Base-by-base conservation (phyloP, 2,888 invertebrate species). In the Entomobrya multifasciata region DNA sequence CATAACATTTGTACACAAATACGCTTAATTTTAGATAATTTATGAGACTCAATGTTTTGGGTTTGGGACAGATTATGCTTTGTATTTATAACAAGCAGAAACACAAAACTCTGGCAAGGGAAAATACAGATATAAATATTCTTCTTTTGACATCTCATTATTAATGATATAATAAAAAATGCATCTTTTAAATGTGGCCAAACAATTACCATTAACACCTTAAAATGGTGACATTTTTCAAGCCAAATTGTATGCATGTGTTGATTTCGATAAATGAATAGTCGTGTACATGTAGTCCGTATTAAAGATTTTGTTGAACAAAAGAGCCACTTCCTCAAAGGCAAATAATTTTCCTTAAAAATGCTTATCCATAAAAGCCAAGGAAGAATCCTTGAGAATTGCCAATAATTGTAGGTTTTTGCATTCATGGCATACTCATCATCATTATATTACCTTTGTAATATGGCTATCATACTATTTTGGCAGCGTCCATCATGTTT, bases 121-220 rank as follows among this genome's bases (percentile, higher is more conserved):
- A 67, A 55, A 77, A 55, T 77, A 30, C 44, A 20, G 13, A 57
- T 67, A 70, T 84, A 84, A 84, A 84, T 84, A 84, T 47, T 49
- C 52, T 55, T 25, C 44, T 65, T 67, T 70, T 84, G 55, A 41
- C 65, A 67, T 65, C 27, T 55, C 84, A 84, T 67, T 70, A 84
- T 6, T 84, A 62, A 84, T 84, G 62, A 84, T 27, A 77, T 57
- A 76, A 77, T 70, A 77, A 77, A n/a, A 76, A 67, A 67, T 74
- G 52, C 36, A 36, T 84, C 76, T 67, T 84, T 84, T 76, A 77
- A 84, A 77, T 67, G 84, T 76, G 77, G 47, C 41, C 77, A 76
- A 76, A 36, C 36, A 36, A 8, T 36, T 6, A 36, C 4, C 36
- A 77, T 55, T 77, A 55, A 70, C 77, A 84, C 67, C 84, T 77